These are phyloP conservation scores for Danionella cerebrum DNA, from an alignment of 2,113 vertebrate species.

Conservation along the genomic window DNA sequence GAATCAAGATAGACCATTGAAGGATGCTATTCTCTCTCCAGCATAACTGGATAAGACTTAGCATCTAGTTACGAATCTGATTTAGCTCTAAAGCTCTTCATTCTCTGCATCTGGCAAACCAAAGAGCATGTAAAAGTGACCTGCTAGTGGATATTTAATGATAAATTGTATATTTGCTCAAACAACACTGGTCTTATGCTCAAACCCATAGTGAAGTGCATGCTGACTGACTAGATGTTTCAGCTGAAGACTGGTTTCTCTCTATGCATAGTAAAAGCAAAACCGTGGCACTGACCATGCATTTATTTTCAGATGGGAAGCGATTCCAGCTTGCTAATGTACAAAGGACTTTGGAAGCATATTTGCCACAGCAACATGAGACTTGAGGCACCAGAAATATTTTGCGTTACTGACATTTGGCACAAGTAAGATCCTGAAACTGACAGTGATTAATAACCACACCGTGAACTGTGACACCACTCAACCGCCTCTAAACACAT, in stretches of 20 bases:
- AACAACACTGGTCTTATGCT: no score
- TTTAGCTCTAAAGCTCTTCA: no score
- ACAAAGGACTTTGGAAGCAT: background rate
- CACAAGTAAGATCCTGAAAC: background rate
- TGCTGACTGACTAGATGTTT: no score
- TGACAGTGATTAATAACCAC: slow-evolving; percentile 20
- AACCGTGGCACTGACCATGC: background rate
- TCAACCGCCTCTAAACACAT: background rate
- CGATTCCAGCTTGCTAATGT: background rate
- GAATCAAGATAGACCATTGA: no score
- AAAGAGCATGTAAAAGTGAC: no score
- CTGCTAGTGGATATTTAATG: no score
- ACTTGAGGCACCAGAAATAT: background rate
- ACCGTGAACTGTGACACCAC: background rate
- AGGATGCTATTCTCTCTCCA: no score
- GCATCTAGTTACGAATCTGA: no score
- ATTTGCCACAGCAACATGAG: background rate
- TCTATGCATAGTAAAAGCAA: no score
- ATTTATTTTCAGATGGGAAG: background rate
- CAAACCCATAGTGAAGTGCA: background rate
- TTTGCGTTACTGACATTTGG: slow-evolving; percentile 3
- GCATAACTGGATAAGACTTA: no score
- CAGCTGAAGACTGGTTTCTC: background rate
- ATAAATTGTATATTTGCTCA: no score
- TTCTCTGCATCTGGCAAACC: no score